Conservation (phyloP, 2,797 vertebrate species). For the Antrozous pallidus region DNA sequence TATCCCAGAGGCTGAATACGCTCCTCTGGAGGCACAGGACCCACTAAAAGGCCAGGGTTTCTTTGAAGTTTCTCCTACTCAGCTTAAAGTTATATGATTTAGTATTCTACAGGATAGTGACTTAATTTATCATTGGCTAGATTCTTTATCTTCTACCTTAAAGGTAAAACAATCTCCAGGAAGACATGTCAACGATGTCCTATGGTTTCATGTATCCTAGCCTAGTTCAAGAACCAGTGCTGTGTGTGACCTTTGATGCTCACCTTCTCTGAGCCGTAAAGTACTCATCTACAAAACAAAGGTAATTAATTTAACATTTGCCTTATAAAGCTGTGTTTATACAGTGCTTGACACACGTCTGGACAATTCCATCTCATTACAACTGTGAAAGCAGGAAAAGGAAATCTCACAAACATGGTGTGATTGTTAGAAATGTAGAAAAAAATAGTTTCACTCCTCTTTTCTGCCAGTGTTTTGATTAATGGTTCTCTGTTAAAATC, state of each 20-base stretch:
- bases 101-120: background rate
- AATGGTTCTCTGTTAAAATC: background rate
- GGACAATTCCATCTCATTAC: background rate
- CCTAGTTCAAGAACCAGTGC: background rate
- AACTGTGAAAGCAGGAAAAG: background rate
- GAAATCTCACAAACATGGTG: background rate
- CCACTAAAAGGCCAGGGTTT: background rate
- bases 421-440: background rate
- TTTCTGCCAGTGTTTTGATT: background rate
- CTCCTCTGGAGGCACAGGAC: background rate
- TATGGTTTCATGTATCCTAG: background rate
- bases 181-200: background rate
- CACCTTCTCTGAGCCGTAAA: background rate
- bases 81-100: background rate
- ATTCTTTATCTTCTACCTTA: background rate
- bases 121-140: background rate
- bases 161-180: background rate
- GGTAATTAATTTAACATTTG: background rate
- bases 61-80: background rate
- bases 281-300: background rate
- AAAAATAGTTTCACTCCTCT: background rate
- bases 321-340: background rate
- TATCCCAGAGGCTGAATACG: background rate
- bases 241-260: background rate
- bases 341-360: background rate